Percentiles rank a stretch among this genome's conserved stretches.
Conservation (phyloP, 2,113 vertebrate species). For the Corydoras maculifer region DNA sequence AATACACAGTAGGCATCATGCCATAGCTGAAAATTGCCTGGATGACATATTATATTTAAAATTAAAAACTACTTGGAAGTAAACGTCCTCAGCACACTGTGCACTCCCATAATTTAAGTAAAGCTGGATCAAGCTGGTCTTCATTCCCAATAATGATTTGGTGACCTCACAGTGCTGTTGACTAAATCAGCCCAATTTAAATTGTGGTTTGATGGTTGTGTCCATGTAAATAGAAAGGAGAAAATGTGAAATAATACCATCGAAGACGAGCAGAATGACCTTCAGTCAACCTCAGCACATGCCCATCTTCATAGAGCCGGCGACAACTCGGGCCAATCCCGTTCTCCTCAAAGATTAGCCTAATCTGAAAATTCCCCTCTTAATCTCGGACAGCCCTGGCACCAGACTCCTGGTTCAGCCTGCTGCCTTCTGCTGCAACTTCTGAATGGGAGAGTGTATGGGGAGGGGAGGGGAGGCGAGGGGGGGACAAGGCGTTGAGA, state of each 20-base stretch:
- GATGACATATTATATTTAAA: too few relatives aligned
- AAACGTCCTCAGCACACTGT: too few relatives aligned
- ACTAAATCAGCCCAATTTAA: not conserved
- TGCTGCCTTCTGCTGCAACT: slow-evolving; percentile 50
- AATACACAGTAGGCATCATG: too few relatives aligned
- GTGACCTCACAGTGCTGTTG: not conserved
- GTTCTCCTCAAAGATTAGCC: slow-evolving; percentile 62
- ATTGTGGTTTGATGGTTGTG: not conserved
- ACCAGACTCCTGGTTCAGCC: too few relatives aligned
- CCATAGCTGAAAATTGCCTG: too few relatives aligned
- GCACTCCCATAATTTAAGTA: too few relatives aligned
- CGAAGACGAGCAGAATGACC: not conserved
- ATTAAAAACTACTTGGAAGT: too few relatives aligned
- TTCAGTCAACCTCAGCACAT: slow-evolving; percentile 47
- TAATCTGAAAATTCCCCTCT: slow-evolving; percentile 58
- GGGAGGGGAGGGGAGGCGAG: slow-evolving; percentile 34
- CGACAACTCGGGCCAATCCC: slow-evolving; percentile 52
- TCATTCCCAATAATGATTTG: too few relatives aligned
- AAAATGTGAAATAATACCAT: not conserved
- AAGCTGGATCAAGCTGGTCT: too few relatives aligned
- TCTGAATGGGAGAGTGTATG: slow-evolving; percentile 62
- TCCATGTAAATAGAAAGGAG: not conserved
- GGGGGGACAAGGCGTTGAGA: slow-evolving; percentile 26
- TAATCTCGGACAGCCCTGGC: slow-evolving; percentile 50
- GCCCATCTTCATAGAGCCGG: slow-evolving; percentile 45